Percentiles rank a stretch among this genome's conserved stretches.
These are phyloP conservation scores for Rhysida immarginata DNA, from an alignment of 1,140 invertebrate species.

Conservation along the genomic window DNA sequence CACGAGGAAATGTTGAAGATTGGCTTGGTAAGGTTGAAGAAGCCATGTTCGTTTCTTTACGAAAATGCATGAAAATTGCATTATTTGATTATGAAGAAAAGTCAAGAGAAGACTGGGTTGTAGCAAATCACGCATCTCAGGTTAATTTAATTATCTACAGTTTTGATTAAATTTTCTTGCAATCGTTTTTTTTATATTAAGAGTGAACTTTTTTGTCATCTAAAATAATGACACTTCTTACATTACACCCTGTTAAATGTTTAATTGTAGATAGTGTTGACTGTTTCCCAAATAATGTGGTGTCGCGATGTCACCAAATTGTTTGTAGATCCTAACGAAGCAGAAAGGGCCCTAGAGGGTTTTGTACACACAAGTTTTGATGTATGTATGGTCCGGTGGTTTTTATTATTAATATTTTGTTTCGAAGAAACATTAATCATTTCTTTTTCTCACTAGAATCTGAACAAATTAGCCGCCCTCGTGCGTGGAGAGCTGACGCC, in stretches of 20 bases:
- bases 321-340: slow-evolving; percentile 34
- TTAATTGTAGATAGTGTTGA: slow-evolving; percentile 44
- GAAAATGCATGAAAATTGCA: slow-evolving; percentile 52
- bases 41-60: slow-evolving; percentile 61
- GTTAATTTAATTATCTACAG: slow-evolving; percentile 21
- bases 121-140: slow-evolving; percentile 38
- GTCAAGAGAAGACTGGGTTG: slow-evolving; percentile 44
- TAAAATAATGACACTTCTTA: not conserved
- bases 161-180: not conserved
- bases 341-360: slow-evolving; percentile 20
- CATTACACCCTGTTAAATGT: too few species aligned
- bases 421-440: too few species aligned
- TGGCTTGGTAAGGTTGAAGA: slow-evolving; percentile 75
- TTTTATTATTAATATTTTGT: not conserved
- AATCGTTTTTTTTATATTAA: not conserved
- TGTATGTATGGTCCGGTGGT: not conserved
- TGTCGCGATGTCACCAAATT: slow-evolving; percentile 51
- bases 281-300: slow-evolving; percentile 78
- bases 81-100: slow-evolving; percentile 43
- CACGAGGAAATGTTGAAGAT: slow-evolving; percentile 71
- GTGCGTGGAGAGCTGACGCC: slow-evolving; percentile 51
- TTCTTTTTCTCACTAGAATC: slow-evolving; percentile 38
- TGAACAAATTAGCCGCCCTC: slow-evolving; percentile 58
- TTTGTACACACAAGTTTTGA: slow-evolving; percentile 17
- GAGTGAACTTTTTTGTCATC: not conserved